Evolutionary conservation across 2,113 vertebrate species (phyloP).

Genomic region (Prolemur simus): DNA sequence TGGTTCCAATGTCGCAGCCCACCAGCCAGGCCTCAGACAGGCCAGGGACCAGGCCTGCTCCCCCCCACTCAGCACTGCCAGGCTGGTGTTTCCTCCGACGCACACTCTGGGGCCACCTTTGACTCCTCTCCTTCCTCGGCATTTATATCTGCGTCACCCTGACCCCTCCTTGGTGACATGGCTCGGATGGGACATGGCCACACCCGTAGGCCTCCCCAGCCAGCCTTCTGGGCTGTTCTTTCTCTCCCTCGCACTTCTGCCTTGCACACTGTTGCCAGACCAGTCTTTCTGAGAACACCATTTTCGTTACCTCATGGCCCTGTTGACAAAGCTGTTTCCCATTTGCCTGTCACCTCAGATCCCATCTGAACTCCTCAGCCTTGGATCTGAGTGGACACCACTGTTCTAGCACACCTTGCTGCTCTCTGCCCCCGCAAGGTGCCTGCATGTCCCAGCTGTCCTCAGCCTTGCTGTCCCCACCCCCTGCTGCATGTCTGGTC

Average conservation of each 20-base stretch:
- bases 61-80: not conserved
- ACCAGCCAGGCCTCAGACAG: too few species aligned
- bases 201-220: not conserved
- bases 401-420: not conserved
- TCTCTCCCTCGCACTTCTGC: not conserved
- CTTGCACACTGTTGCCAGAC: not conserved
- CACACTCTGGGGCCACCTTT: not conserved
- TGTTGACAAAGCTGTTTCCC: not conserved
- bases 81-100: not conserved
- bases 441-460: not conserved
- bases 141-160: not conserved
- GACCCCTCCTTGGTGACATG: not conserved
- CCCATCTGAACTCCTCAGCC: not conserved
- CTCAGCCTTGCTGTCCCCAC: not conserved
- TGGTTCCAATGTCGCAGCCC: not conserved
- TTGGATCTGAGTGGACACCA: not conserved
- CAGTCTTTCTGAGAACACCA: not conserved
- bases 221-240: not conserved
- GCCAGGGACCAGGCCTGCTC: not conserved
- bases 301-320: not conserved
- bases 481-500: not conserved
- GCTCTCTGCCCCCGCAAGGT: not conserved
- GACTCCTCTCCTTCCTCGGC: not conserved
- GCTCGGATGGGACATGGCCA: not conserved
- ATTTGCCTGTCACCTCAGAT: not conserved